A percentile compares a stretch with the other conserved stretches of the same genome.
These are phyloP conservation scores for Steinernema hermaphroditum DNA, from an alignment of 2,888 invertebrate species.

Conservation along the genomic window DNA sequence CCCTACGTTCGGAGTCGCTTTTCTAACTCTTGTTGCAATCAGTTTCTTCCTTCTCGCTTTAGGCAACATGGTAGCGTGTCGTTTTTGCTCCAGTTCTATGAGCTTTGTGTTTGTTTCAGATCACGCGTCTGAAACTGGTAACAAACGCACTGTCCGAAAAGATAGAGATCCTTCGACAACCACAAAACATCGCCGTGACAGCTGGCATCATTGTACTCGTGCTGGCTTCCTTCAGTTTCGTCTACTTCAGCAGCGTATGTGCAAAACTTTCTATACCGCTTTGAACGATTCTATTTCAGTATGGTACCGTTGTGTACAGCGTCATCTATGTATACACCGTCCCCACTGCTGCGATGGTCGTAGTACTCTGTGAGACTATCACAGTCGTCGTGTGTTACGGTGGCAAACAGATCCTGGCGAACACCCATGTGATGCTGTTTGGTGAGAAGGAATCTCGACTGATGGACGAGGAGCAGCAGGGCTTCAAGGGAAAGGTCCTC, in stretches of 20 bases:
- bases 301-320: not conserved
- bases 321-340: not conserved
- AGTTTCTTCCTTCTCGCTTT: not conserved
- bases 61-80: not conserved
- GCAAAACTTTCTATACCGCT: not conserved
- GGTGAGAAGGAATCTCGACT: not conserved
- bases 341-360: not conserved
- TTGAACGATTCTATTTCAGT: not conserved
- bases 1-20: not conserved
- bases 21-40: not conserved
- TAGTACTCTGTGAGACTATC: not conserved
- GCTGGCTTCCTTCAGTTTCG: not conserved
- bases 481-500: not conserved
- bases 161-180: not conserved
- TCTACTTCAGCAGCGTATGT: not conserved
- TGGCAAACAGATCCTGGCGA: not conserved
- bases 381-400: slow-evolving; percentile 5
- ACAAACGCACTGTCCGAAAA: not conserved
- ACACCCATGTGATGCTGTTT: slow-evolving; percentile 2
- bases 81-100: not conserved
- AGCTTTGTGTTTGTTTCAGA: not conserved
- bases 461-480: slow-evolving; percentile 19
- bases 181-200: not conserved
- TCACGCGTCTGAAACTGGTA: not conserved
- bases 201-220: slow-evolving; percentile 1